Evolutionary conservation across 2,797 vertebrate genomes (phyloP), one percentile per base, ranked within the genome.

Genomic region (Kryptolebias ocellatus): DNA sequence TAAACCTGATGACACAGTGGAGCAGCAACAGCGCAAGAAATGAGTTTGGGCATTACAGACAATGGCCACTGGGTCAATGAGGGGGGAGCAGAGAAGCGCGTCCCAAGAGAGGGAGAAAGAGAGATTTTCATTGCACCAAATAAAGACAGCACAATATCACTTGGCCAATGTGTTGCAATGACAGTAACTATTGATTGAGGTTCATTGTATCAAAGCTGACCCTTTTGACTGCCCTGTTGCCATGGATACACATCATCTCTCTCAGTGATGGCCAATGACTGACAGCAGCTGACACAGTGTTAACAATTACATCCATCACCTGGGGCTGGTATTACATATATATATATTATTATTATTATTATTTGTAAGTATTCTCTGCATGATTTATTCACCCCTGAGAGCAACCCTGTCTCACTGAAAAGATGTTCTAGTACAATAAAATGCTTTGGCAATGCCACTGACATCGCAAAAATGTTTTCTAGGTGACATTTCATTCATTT

Each of bases 101-200:
- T 80, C 89, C 77, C 87, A 39, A 9, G 89, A 80, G 87, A 83
- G n/a, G 0, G 18, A 69, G 68, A 5, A 47, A 67, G 68, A 82
- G 68, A 72, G 85, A 85, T 85, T 88, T 85, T 88, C 78, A 68
- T 72, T 67, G 66, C 84, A 15, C 60, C 79, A 67, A 84, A 87
- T 90, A 91, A 90, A 80, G 87, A 87, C 85, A 80, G 76, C 76
- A 85, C 86, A 88, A 87, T 89, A 91, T 89, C 67, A 59, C 52
- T 62, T 66, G 56, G 73, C 75, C 83, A 61, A 80, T 78, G 86
- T 73, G 70, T 74, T 71, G 79, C 29, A 27, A 78, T 57, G 20
- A 83, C 78, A 83, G 72, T 72, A 87, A 87, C 60, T 70, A 90
- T 90, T 49, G 74, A 71, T 57, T 76, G 67, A 8, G 60, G 58